Conservation (phyloP, 1,140 invertebrate species). For the Trissolcus basalis region DNA sequence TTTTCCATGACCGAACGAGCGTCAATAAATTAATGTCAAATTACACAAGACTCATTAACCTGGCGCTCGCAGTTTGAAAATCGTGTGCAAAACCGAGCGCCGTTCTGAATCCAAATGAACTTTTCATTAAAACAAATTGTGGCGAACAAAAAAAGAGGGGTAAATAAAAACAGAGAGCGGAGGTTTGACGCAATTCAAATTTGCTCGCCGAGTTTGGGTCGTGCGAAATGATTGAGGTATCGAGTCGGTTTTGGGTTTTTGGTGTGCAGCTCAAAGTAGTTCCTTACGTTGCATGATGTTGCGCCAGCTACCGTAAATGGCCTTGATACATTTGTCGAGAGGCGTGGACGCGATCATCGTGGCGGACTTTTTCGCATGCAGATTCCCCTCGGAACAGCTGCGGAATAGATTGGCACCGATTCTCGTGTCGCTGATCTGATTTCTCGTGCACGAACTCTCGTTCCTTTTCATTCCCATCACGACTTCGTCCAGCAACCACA, state of each 20-base stretch:
- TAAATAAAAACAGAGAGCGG: no score
- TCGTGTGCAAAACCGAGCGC: no score
- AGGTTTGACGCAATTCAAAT: no score
- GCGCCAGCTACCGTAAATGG: slow-evolving; percentile 76
- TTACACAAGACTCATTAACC: slow-evolving; percentile 20
- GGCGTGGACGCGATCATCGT: slow-evolving; percentile 58
- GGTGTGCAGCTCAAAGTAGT: no score
- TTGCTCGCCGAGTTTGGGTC: no score
- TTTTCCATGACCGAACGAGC: no score
- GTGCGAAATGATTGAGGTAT: neutral
- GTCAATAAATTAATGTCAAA: slow-evolving; percentile 26
- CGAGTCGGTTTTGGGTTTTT: no score
- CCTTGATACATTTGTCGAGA: slow-evolving; percentile 74
- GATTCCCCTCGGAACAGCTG: slow-evolving; percentile 74
- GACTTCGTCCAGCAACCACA: slow-evolving; percentile 65
- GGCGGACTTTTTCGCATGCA: slow-evolving; percentile 55
- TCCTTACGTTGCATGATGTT: slow-evolving; percentile 76
- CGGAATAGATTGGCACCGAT: slow-evolving; percentile 66
- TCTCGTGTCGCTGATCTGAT: slow-evolving; percentile 47
- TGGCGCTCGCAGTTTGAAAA: no score
- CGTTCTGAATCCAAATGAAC: no score
- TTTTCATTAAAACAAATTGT: neutral
- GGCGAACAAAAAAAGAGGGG: neutral
- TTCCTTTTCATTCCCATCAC: slow-evolving; percentile 46
- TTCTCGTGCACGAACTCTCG: slow-evolving; percentile 47